phyloP scores from a whole-genome alignment of 2,888 invertebrate genomes.

The Idaea biselata region DNA sequence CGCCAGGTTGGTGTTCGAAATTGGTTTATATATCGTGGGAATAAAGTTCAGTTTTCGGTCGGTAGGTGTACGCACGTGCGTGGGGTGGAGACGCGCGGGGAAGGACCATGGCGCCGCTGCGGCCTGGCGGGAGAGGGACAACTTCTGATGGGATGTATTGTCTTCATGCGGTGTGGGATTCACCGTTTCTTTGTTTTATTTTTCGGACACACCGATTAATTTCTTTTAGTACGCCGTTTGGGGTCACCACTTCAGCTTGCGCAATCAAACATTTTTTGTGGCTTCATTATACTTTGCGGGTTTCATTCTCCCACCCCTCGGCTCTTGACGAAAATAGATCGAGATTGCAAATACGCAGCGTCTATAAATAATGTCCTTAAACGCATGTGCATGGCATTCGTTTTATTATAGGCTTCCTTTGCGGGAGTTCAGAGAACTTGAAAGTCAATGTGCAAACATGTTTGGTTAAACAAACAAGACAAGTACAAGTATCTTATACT shows the following conservation, averaged over 20 bases:
- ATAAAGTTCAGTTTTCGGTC: slow-evolving; percentile 51
- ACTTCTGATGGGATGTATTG: slow-evolving; percentile 74
- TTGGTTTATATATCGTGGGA: slow-evolving; percentile 44
- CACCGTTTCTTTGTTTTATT: slow-evolving; percentile 71
- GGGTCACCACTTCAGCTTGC: slow-evolving; percentile 46
- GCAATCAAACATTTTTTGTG: slow-evolving; percentile 46
- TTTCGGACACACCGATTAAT: slow-evolving; percentile 68
- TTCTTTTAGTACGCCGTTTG: slow-evolving; percentile 60
- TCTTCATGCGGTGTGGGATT: slow-evolving; percentile 73
- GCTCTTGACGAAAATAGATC: slow-evolving; percentile 32
- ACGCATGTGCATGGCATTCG: slow-evolving; percentile 51
- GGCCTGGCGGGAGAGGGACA: slow-evolving; percentile 68
- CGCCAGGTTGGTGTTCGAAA: slow-evolving; percentile 34
- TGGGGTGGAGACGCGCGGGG: slow-evolving; percentile 42
- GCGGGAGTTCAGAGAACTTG: slow-evolving; percentile 47
- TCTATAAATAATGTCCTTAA: slow-evolving; percentile 43
- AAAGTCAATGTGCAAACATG: slow-evolving; percentile 18
- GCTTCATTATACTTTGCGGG: slow-evolving; percentile 39
- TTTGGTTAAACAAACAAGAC: slow-evolving; percentile 15
- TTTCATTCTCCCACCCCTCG: slow-evolving; percentile 11
- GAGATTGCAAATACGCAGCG: slow-evolving; percentile 27
- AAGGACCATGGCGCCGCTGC: slow-evolving; percentile 61
- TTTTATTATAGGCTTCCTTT: slow-evolving; percentile 54
- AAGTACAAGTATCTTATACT: slow-evolving; percentile 14
- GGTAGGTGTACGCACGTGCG: slow-evolving; percentile 71